Percentiles rank a stretch among this genome's conserved stretches.
Evolutionary conservation across 2,113 vertebrate species (phyloP).

Genomic region (Corythornis vintsioides): DNA sequence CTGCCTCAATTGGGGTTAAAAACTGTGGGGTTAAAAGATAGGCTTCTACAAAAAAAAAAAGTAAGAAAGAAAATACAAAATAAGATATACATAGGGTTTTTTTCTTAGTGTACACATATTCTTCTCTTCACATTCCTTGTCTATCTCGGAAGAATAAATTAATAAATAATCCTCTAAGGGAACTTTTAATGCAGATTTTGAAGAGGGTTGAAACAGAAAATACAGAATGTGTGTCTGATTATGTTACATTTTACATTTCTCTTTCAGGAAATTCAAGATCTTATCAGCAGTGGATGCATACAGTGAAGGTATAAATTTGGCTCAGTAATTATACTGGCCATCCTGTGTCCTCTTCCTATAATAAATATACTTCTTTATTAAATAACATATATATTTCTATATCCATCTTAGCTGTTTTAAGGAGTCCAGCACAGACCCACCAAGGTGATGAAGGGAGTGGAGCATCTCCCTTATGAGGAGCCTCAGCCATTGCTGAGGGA

Average conservation of each 20-base stretch:
- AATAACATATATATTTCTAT: background rate
- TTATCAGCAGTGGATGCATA: conserved; percentile 94
- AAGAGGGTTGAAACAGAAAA: background rate
- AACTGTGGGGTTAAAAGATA: background rate
- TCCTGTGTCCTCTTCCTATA: background rate
- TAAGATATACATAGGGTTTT: background rate
- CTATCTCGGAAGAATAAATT: background rate
- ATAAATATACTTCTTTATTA: background rate
- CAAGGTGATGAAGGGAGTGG: no score
- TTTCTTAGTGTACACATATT: background rate
- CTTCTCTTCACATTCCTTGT: background rate
- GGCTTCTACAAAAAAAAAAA: background rate
- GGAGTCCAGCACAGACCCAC: no score
- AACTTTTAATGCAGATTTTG: background rate
- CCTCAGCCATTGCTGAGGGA: no score
- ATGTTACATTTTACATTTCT: background rate
- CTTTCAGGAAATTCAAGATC: conserved; percentile 88
- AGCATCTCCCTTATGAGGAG: no score
- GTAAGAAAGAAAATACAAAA: background rate
- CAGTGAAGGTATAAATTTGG: conserved; percentile 87
- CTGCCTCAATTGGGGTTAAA: background rate
- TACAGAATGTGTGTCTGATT: background rate
- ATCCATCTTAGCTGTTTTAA: no score
- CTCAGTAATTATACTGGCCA: background rate
- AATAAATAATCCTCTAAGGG: background rate